These are phyloP conservation scores for Pangasianodon hypophthalmus DNA, from an alignment of 2,113 vertebrate species.

Conservation along the genomic window DNA sequence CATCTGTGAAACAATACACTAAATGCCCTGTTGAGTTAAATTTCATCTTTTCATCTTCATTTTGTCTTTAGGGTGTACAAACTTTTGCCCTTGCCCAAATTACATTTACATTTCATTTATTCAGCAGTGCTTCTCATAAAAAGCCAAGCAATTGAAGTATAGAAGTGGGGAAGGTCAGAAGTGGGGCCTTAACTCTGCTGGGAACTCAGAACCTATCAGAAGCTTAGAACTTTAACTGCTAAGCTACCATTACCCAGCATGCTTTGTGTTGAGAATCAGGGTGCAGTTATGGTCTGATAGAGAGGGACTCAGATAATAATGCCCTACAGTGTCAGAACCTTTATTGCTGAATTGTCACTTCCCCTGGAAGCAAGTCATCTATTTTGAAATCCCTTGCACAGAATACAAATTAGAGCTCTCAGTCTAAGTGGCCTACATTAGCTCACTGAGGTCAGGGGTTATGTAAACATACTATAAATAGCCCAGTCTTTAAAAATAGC, in stretches of 20 bases:
- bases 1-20: not conserved
- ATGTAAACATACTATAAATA: slow-evolving; percentile 34
- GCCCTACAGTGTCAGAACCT: not conserved
- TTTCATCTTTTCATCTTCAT: not conserved
- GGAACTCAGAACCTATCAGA: not conserved
- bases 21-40: not conserved
- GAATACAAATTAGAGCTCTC: not conserved
- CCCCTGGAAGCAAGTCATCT: not conserved
- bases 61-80: not conserved
- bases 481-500: not conserved
- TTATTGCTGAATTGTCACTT: not conserved
- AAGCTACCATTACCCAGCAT: slow-evolving; percentile 7
- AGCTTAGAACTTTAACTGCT: not conserved
- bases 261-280: not conserved
- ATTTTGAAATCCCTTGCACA: not conserved
- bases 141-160: not conserved
- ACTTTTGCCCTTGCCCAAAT: not conserved
- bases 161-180: not conserved
- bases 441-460: slow-evolving; percentile 6
- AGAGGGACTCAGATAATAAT: no score
- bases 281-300: not conserved
- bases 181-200: not conserved
- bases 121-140: not conserved
- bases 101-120: not conserved
- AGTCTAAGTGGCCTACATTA: slow-evolving; percentile 14